A percentile compares a stretch with the other conserved stretches of the same genome.
Evolutionary conservation across 2,888 invertebrate species (phyloP).

Genomic region (Synanthedon andrenaeformis): DNA sequence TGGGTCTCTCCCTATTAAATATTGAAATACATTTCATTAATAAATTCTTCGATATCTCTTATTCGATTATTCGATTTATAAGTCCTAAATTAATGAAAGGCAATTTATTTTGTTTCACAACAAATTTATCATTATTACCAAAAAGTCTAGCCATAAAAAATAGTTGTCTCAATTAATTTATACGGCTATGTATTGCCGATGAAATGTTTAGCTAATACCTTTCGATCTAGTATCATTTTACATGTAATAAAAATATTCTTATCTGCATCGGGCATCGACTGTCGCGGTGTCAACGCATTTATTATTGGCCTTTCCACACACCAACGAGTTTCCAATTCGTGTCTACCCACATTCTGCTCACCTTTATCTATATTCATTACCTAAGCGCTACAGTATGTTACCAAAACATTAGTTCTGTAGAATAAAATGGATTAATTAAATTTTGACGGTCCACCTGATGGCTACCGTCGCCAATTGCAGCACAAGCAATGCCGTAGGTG

Average conservation of each 20-base stretch:
- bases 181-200: neutral
- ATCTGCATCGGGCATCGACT: slow-evolving; percentile 21
- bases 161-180: neutral
- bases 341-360: slow-evolving; percentile 30
- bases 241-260: slow-evolving; percentile 12
- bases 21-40: no score
- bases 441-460: no score
- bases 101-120: no score
- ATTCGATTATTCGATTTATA: no score
- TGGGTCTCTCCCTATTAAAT: no score
- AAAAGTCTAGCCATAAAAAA: neutral
- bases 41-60: no score
- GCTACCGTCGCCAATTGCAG: no score
- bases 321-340: slow-evolving; percentile 27
- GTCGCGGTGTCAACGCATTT: slow-evolving; percentile 27
- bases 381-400: slow-evolving; percentile 13
- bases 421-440: no score
- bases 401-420: no score
- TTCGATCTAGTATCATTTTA: neutral
- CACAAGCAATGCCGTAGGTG: no score
- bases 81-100: no score
- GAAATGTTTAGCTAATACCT: neutral
- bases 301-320: slow-evolving; percentile 27
- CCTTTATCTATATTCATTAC: slow-evolving; percentile 63
- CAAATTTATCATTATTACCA: no score